These are phyloP conservation scores for Alentia gelatinosa DNA, from an alignment of 2,888 invertebrate species.

Conservation along the genomic window DNA sequence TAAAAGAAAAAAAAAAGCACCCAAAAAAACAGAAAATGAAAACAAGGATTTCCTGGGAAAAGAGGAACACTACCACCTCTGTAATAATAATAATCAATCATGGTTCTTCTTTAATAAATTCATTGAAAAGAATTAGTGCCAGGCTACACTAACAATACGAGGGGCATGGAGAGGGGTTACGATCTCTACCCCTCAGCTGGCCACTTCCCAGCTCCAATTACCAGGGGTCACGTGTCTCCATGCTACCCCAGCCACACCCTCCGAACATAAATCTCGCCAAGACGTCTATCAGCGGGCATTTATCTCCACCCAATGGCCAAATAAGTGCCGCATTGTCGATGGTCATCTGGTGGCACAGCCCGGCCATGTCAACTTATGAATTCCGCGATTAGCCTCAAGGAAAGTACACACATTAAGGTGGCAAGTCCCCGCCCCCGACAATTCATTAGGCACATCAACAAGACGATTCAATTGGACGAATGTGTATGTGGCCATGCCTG, in stretches of 20 bases:
- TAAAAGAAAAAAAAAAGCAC: too few relatives aligned
- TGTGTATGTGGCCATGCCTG: background rate
- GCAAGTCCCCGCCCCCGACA: background rate
- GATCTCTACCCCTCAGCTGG: constrained; percentile 29
- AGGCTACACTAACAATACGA: too few relatives aligned
- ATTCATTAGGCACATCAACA: constrained; percentile 34
- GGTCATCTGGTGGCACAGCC: background rate
- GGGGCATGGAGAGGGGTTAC: background rate
- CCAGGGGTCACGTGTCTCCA: background rate
- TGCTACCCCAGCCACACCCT: background rate
- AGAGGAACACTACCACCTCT: too few relatives aligned
- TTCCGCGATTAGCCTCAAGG: constrained; percentile 30
- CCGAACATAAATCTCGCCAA: constrained; percentile 14
- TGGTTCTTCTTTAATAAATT: too few relatives aligned
- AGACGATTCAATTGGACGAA: constrained; percentile 41
- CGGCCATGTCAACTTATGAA: constrained; percentile 48
- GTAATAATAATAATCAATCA: too few relatives aligned
- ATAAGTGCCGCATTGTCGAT: constrained; percentile 40
- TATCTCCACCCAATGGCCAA: constrained; percentile 33
- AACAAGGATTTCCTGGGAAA: too few relatives aligned
- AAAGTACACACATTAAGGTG: constrained; percentile 40
- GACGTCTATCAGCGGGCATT: background rate
- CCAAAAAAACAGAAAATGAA: too few relatives aligned
- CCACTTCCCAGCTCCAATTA: constrained; percentile 31
- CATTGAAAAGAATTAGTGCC: too few relatives aligned